A percentile compares a stretch with the other conserved stretches of the same genome.
Evolutionary conservation across 2,888 invertebrate species (phyloP).

Genomic region (Cheilosia vulpina): DNA sequence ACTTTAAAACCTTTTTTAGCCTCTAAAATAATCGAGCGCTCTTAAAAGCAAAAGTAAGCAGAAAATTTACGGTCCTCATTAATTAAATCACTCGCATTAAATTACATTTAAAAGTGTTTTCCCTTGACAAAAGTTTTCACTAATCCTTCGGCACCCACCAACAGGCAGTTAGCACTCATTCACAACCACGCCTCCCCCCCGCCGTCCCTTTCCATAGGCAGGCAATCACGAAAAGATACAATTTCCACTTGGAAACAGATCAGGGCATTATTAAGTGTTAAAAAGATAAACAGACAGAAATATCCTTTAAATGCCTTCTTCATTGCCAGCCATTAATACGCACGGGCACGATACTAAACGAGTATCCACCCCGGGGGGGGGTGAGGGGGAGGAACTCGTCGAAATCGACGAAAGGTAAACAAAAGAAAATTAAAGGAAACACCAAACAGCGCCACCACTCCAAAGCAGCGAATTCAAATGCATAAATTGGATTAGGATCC

Average conservation of each 20-base stretch:
- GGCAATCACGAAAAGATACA: slow-evolving; percentile 44
- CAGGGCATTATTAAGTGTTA: slow-evolving; percentile 55
- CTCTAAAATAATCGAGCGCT: slow-evolving; percentile 25
- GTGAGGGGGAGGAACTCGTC: slow-evolving; percentile 30
- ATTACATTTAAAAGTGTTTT: slow-evolving; percentile 45
- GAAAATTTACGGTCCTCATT: slow-evolving; percentile 65
- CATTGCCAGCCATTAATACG: slow-evolving; percentile 28
- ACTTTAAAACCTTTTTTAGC: slow-evolving; percentile 36
- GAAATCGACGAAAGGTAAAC: slow-evolving; percentile 61
- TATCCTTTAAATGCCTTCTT: slow-evolving; percentile 55
- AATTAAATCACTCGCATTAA: slow-evolving; percentile 69
- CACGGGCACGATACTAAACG: neutral
- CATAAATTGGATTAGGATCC: slow-evolving; percentile 56
- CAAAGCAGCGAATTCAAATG: neutral
- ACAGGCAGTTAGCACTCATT: slow-evolving; percentile 63
- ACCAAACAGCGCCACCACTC: slow-evolving; percentile 13
- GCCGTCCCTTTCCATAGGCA: neutral
- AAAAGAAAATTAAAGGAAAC: slow-evolving; percentile 54
- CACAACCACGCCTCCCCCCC: neutral
- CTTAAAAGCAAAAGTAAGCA: slow-evolving; percentile 42
- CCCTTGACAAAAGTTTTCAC: slow-evolving; percentile 60
- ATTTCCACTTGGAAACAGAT: slow-evolving; percentile 51
- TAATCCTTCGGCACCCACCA: slow-evolving; percentile 59
- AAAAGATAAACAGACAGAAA: slow-evolving; percentile 68
- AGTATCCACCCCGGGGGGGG: neutral